Base-by-base conservation (phyloP, 1,140 invertebrate species). In the Nylanderia fulva region DNA sequence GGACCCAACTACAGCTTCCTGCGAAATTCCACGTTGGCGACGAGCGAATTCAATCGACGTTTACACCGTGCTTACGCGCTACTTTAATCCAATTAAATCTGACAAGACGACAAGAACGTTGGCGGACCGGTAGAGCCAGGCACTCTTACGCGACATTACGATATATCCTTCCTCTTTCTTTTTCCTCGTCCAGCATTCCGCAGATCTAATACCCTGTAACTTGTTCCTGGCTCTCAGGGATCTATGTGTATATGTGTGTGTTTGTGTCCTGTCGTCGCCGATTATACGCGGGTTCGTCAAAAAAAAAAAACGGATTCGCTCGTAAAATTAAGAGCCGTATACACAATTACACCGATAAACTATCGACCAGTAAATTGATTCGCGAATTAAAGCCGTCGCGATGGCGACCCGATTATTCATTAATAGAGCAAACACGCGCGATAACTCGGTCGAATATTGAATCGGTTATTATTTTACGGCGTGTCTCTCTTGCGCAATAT, bases 21-120 rank as follows among this genome's bases (percentile, higher is more conserved):
- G 4, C 21, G 15, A 8, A 71, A 56, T 27, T 80, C 58, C 33
- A 29, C 64, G 21, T 11, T 5, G 15, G 33, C 33, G 24, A 58
- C 7, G 2, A 42, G 39, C 21, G 9, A 58, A 72, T 71, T 71
- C 5, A 56, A 80, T 71, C 24, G 27, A 2, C 27, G 6, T 60
- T 74, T 13, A 36, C 66, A 27, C 69, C 8, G n/a, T 61, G 39
- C 27, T 83, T 61, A 74, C 13, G 39, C 13, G 8, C 36, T 18
- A 83, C 56, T 83, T 83, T 83, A 83, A 75, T 75, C 69, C 11
- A 85, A 85, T 79, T 85, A 85, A 85, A 68, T 79, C 48, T 18
- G 60, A 79, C 66, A 79, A 85, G 56, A 66, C 48, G 63, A 39
- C 39, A 80, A 60, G 75, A 79, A 79, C 74, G 63, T 85, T 63